A percentile compares a stretch with the other conserved stretches of the same genome.
Evolutionary conservation across 2,797 vertebrate genomes (phyloP).

Genomic region (Anableps anableps): DNA sequence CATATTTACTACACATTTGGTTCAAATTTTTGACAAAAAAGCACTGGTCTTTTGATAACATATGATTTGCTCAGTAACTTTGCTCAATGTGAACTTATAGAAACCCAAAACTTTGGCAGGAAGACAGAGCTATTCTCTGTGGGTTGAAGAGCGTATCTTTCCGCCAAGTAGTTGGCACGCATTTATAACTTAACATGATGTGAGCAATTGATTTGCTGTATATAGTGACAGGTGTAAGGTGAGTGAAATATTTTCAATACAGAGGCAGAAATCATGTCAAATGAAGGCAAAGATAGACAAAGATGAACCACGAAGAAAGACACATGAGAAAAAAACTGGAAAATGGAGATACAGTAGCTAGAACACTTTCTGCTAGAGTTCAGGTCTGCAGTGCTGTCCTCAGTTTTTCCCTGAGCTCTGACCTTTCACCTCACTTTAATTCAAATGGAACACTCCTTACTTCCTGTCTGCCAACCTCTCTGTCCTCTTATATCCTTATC

Average conservation of each 20-base stretch:
- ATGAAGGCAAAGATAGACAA: background rate
- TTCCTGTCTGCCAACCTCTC: constrained; percentile 14
- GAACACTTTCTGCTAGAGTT: constrained; percentile 50
- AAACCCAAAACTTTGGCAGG: background rate
- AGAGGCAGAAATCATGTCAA: background rate
- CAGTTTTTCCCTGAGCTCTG: constrained; percentile 38
- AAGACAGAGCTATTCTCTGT: background rate
- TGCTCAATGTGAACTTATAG: constrained; percentile 13
- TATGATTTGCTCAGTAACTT: constrained; percentile 17
- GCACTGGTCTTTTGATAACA: constrained; percentile 1
- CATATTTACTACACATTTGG: constrained; percentile 9
- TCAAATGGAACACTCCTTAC: constrained; percentile 39
- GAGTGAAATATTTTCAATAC: constrained; percentile 8
- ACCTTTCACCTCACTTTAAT: constrained; percentile 64
- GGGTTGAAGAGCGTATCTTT: background rate
- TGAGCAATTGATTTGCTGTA: constrained; percentile 15
- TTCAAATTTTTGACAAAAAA: constrained; percentile 5
- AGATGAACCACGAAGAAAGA: constrained; percentile 1
- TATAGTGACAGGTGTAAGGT: background rate
- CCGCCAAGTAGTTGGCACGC: background rate
- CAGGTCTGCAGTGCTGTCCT: constrained; percentile 54
- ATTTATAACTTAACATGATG: constrained; percentile 11
- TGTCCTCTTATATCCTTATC: constrained; percentile 41
- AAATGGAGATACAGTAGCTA: background rate
- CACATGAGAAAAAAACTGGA: background rate